Conservation (phyloP, 2,888 invertebrate species). For the Galerucella nymphaeae region DNA sequence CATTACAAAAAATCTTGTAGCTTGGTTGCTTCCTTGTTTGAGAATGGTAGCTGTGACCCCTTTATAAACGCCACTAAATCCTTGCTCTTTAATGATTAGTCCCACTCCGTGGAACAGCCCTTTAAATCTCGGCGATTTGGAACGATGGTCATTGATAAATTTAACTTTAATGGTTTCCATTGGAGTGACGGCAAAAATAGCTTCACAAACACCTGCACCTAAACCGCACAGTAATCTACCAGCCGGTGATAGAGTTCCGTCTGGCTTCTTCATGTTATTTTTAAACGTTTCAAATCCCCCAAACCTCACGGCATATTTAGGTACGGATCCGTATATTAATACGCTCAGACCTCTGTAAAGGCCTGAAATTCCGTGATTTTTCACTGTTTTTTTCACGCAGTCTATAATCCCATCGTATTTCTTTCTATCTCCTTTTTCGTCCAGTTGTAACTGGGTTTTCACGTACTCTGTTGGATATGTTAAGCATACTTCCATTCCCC, state of each 20-base stretch:
- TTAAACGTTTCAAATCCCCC: conserved; percentile 96
- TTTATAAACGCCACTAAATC: conserved; percentile 87
- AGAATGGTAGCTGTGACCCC: conserved; percentile 95
- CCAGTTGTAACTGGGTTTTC: conserved; percentile 97
- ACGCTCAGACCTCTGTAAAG: conserved; percentile 96
- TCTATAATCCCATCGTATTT: conserved; percentile 89
- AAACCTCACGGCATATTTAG: conserved; percentile 98
- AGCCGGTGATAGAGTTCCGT: conserved; percentile 82
- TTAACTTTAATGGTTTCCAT: conserved; percentile 99
- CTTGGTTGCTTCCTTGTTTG: conserved; percentile 99
- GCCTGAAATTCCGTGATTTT: conserved; percentile 88
- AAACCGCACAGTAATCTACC: conserved; percentile 90
- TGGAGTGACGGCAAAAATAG: conserved; percentile 96
- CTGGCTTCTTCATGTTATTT: conserved; percentile 76
- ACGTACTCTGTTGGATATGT: conserved; percentile 99
- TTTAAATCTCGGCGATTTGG: conserved; percentile 87
- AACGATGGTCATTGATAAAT: conserved; percentile 97
- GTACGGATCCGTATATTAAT: conserved; percentile 96
- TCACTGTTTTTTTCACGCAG: conserved; percentile 92
- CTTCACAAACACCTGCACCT: conserved; percentile 95
- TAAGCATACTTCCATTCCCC: conserved; percentile 99
- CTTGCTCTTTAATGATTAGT: conserved; percentile 86
- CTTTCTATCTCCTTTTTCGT: conserved; percentile 86
- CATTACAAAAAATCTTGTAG: conserved; percentile 97
- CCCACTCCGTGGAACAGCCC: conserved; percentile 96